These are phyloP conservation scores for Galago senegalensis DNA, from an alignment of 2,797 vertebrate genomes.

Conservation along the genomic window DNA sequence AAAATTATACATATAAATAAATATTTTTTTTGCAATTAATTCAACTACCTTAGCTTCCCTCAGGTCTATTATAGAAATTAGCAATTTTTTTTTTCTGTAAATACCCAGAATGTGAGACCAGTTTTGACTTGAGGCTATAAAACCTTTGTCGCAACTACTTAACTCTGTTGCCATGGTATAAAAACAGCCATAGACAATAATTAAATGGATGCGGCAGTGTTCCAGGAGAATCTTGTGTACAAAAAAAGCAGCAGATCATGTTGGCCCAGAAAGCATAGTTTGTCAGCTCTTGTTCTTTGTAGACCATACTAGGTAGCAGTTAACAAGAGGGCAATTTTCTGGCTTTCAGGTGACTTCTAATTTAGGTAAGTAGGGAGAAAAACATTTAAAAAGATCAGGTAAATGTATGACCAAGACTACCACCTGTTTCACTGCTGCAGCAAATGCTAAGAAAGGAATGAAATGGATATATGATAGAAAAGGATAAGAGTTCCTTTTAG, in stretches of 20 bases:
- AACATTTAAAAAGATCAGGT: background rate
- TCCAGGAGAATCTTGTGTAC: background rate
- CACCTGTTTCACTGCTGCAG: background rate
- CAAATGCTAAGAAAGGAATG: background rate
- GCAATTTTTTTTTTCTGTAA: background rate
- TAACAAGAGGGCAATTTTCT: background rate
- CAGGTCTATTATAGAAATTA: background rate
- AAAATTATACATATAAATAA: too few species aligned
- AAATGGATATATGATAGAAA: background rate
- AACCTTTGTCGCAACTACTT: background rate
- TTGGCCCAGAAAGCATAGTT: background rate
- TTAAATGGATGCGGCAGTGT: background rate
- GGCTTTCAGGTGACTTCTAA: background rate
- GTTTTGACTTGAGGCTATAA: background rate
- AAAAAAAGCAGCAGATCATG: background rate
- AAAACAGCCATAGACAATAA: background rate
- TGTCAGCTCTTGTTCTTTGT: background rate
- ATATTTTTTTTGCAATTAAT: background rate
- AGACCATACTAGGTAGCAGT: background rate
- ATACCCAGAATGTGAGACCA: constrained; percentile 1
- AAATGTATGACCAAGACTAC: background rate
- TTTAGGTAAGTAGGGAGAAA: constrained; percentile 14
- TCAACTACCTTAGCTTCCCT: background rate
- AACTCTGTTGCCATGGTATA: background rate
- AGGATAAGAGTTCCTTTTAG: background rate